Base-by-base conservation (phyloP, 2,797 vertebrate genomes). In the Cossypha dichroa region DNA sequence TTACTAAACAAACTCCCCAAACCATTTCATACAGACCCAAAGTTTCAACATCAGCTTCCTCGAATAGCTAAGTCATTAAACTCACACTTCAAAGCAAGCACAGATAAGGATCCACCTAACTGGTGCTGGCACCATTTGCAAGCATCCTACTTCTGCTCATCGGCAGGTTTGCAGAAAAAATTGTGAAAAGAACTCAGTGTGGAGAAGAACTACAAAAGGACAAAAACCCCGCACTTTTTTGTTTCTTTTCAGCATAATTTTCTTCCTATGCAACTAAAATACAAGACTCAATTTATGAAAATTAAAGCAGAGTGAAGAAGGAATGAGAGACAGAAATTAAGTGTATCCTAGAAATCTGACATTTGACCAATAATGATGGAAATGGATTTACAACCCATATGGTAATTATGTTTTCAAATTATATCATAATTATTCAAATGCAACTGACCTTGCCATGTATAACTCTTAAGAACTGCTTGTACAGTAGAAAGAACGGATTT, bases 361-460 rank as follows among this genome's bases (percentile, higher is more conserved):
- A 90, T 87, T 87, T 95, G 77, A 95, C 85, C 7, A 0, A 85
- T 75, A 78, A 64, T 33, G 45, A 85, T 68, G 75, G 68, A 93
- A 95, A 91, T n/a, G 23, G 38, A 86, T 93, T 93, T 88, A 91
- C 55, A 70, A 31, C 34, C 79, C 66, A 88, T 82, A 94, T 43
- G 15, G 74, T 41, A 96, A 96, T 95, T 82, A 93, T 29, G 26
- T 60, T 94, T 92, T 82, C 62, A 75, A 93, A 93, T 91, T 85
- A 93, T 85, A 93, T 13, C 56, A 74, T 80, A 94, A 95, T 96
- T 96, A 96, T 93, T 96, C 66, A 91, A 94, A 85, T 64, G 41
- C 41, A 94, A 94, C 83, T 90, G 96, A 96, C 85, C 94, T 87
- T 88, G 77, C 26, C 88, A 59, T 49, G 58, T 64, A 8, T 33